Percentiles rank a stretch among this genome's conserved stretches.
These are phyloP conservation scores for Chelon labrosus DNA, from an alignment of 2,797 vertebrate genomes.

Conservation along the genomic window DNA sequence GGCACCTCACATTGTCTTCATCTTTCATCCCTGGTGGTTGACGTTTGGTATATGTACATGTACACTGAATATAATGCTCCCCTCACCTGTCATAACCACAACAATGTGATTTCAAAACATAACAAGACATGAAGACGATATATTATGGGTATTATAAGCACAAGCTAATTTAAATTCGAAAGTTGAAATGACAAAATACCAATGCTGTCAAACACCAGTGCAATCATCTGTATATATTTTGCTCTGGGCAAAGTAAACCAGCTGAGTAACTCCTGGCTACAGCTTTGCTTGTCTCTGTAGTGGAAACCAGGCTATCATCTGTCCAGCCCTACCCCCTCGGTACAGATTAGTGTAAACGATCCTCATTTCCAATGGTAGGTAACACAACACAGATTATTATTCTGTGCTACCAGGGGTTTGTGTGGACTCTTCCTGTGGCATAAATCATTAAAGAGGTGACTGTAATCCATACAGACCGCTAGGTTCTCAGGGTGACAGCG, in stretches of 20 bases:
- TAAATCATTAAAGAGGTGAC: conserved; percentile 84
- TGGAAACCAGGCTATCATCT: conserved; percentile 72
- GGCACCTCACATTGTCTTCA: too few species aligned
- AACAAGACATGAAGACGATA: neutral
- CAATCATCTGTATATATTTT: neutral
- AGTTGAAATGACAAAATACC: neutral
- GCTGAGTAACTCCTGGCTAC: conserved; percentile 55
- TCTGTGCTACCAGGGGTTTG: conserved; percentile 77
- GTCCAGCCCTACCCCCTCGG: conserved; percentile 62
- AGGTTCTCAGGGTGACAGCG: conserved; percentile 62
- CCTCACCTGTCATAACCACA: neutral
- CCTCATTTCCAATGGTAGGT: conserved; percentile 72
- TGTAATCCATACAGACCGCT: conserved; percentile 80
- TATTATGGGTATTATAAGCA: neutral
- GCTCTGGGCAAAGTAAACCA: conserved; percentile 2
- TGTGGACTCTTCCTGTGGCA: conserved; percentile 80
- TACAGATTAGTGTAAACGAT: conserved; percentile 80
- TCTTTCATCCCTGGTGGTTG: too few species aligned
- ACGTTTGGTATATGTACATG: too few species aligned
- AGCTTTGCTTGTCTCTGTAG: conserved; percentile 40
- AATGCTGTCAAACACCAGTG: neutral
- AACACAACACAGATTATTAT: conserved; percentile 86
- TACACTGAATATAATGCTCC: neutral
- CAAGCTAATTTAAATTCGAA: neutral
- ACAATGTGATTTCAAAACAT: neutral